Percentiles rank a stretch among this genome's conserved stretches.
Conservation (phyloP, 2,797 vertebrate species). For the Philypnodon macrostomus region DNA sequence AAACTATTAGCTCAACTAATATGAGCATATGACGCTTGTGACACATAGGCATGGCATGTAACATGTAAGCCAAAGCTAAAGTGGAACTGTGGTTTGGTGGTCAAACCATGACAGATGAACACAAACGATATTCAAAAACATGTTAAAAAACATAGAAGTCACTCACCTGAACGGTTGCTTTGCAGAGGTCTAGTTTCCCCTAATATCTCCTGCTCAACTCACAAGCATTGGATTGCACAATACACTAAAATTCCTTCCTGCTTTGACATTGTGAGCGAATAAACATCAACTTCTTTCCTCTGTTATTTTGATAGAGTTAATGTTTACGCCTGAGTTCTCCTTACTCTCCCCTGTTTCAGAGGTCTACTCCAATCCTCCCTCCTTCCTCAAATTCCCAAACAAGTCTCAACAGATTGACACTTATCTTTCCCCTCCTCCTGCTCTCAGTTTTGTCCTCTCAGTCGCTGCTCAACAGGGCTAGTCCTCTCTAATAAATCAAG, state of each 20-base stretch:
- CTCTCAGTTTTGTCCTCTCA: constrained; percentile 47
- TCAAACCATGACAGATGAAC: constrained; percentile 15
- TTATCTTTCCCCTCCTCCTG: constrained; percentile 74
- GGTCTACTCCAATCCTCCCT: constrained; percentile 60
- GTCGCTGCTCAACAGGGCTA: constrained; percentile 27
- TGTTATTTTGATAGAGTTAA: constrained; percentile 34
- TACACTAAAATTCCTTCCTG: constrained; percentile 50
- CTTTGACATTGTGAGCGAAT: constrained; percentile 44
- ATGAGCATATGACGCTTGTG: constrained; percentile 45
- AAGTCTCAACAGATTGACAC: constrained; percentile 83
- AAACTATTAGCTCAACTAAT: no score
- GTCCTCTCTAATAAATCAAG: constrained; percentile 45
- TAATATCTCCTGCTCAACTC: constrained; percentile 44
- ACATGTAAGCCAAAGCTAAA: constrained; percentile 46
- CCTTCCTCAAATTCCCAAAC: constrained; percentile 83
- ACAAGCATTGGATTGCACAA: constrained; percentile 73
- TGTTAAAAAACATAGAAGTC: background rate
- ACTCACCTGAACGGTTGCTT: constrained; percentile 73
- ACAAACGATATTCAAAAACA: constrained; percentile 5
- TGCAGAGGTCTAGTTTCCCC: constrained; percentile 48
- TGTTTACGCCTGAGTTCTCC: constrained; percentile 62
- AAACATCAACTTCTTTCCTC: constrained; percentile 15
- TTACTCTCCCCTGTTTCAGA: constrained; percentile 46
- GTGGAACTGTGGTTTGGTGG: constrained; percentile 3
- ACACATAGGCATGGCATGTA: constrained; percentile 66